These are phyloP conservation scores for Parthenolecanium corni DNA, from an alignment of 2,888 invertebrate genomes.

Conservation along the genomic window DNA sequence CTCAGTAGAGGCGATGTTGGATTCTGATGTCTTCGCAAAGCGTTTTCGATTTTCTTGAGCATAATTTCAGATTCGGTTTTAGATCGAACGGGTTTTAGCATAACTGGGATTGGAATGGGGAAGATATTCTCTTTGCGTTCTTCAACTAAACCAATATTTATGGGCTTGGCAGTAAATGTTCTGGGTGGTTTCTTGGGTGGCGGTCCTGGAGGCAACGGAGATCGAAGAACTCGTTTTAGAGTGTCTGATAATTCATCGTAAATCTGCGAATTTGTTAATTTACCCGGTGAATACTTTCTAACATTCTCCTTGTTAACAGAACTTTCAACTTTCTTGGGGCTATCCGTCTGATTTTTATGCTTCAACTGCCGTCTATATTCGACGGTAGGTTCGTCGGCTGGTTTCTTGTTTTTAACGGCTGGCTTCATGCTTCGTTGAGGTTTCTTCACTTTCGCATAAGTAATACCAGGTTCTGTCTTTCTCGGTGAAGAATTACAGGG, in stretches of 20 bases:
- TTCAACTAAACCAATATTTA: neutral
- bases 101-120: too few relatives aligned
- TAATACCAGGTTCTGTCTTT: neutral
- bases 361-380: neutral
- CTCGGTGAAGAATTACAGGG: neutral
- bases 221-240: constrained; percentile 48
- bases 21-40: constrained; percentile 32
- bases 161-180: constrained; percentile 43
- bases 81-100: constrained; percentile 33
- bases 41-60: constrained; percentile 39
- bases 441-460: constrained; percentile 15
- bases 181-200: constrained; percentile 67
- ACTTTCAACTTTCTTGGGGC: neutral
- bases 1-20: too few relatives aligned
- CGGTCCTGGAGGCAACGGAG: constrained; percentile 56
- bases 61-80: constrained; percentile 46
- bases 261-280: neutral
- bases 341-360: neutral
- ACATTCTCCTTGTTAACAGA: neutral
- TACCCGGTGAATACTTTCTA: neutral
- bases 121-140: too few relatives aligned
- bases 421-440: neutral
- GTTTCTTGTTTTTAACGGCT: neutral
- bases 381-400: neutral
- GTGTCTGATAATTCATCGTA: constrained; percentile 19